Base-by-base conservation (phyloP, 2,113 vertebrate species). In the Nipponia nippon region DNA sequence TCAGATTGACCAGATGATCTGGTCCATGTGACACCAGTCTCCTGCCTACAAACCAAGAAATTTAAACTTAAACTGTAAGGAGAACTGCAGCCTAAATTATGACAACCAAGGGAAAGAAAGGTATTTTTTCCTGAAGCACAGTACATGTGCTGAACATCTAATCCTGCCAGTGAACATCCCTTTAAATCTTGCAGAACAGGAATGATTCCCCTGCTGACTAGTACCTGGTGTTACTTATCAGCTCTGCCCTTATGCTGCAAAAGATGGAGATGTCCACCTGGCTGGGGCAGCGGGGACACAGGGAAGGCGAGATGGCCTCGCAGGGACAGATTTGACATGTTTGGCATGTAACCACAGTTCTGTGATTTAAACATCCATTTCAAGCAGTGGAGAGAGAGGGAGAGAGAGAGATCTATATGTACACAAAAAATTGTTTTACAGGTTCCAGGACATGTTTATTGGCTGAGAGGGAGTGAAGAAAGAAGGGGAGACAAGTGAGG, bases 201-300 rank as follows among this genome's bases (percentile, higher is more conserved):
- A 59, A 56, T 30, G 9, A 38, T 42, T 49, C 1, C 13, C 55
- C 61, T 38, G 9, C 58, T 15, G 22, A 15, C 34, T 36, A 25
- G 34, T 59, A n/a, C 16, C 21, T 2, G 2, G 8, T 75, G 27
- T 3, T 49, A n/a, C 18, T 53, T 22, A 30, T 27, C 62, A 75
- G 27, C 20, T 61, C 52, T 44, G 44, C 5, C 27, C 26, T 53
- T 0, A 0, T 11, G 15, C 50, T 76, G 56, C 19, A 53, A 18
- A 36, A 72, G 52, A 12, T 19, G 47, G 42, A 52, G 83, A 38
- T 44, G n/a, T 55, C 22, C 58, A 34, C 16, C 30, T 38, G 44
- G 32, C 13, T 29, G 42, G 47, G 42, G 25, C 53, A 71, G 29
- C 7, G 2, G 1, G 36, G 15, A 10, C 42, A 11, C 0, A 1